A percentile compares a stretch with the other conserved stretches of the same genome.
These are phyloP conservation scores for Tragopan temminckii DNA, from an alignment of 2,797 vertebrate species.

Conservation along the genomic window DNA sequence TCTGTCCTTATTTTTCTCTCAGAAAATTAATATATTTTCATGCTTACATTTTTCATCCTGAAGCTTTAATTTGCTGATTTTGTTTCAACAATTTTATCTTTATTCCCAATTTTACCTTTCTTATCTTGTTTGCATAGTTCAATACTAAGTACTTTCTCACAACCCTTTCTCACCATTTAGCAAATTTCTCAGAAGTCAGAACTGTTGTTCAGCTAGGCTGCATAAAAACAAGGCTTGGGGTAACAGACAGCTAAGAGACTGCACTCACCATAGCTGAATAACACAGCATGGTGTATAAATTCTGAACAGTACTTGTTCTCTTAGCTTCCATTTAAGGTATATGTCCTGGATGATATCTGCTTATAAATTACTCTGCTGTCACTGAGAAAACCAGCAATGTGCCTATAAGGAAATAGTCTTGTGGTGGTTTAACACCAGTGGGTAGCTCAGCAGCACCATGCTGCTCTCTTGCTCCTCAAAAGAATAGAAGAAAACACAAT, in stretches of 20 bases:
- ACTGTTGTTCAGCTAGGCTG: neutral
- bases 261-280: neutral
- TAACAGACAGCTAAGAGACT: neutral
- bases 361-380: neutral
- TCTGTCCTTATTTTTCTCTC: neutral
- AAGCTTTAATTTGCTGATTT: neutral
- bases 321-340: rapidly evolving
- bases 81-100: neutral
- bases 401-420: neutral
- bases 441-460: neutral
- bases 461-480: neutral
- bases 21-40: neutral
- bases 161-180: rapidly evolving
- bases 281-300: rapidly evolving
- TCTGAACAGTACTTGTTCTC: neutral
- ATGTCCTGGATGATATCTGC: neutral
- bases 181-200: rapidly evolving
- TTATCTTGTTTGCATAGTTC: neutral
- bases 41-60: neutral
- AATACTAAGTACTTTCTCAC: neutral
- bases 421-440: neutral
- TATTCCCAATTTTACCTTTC: neutral
- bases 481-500: neutral
- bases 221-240: neutral
- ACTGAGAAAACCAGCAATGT: neutral